Evolutionary conservation across 2,888 invertebrate species (phyloP).

Genomic region (Baronia brevicornis): DNA sequence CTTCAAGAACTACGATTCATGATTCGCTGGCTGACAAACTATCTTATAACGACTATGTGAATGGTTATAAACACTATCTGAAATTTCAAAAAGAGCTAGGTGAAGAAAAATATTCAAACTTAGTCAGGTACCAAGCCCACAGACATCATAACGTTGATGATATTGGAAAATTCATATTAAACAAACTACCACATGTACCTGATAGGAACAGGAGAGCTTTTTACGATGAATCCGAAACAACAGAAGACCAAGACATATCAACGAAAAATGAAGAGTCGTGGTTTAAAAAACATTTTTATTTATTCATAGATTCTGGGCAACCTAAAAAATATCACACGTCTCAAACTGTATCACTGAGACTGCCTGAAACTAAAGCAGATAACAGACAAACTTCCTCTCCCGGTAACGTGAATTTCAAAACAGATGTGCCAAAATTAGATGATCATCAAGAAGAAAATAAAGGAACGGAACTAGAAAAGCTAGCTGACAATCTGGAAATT

Average conservation of each 20-base stretch:
- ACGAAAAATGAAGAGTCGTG: slow-evolving; percentile 54
- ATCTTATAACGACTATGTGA: slow-evolving; percentile 49
- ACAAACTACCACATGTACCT: slow-evolving; percentile 47
- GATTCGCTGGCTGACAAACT: slow-evolving; percentile 43
- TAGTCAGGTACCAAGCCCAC: slow-evolving; percentile 56
- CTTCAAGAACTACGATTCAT: slow-evolving; percentile 27
- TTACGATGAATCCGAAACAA: slow-evolving; percentile 39
- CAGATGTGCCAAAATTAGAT: too few species aligned
- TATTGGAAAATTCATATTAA: slow-evolving; percentile 58
- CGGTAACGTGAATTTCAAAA: slow-evolving; percentile 2
- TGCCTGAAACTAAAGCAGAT: slow-evolving; percentile 19
- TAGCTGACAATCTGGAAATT: too few species aligned
- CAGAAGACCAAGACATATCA: slow-evolving; percentile 48
- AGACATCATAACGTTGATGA: slow-evolving; percentile 59
- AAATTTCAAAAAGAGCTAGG: slow-evolving; percentile 47
- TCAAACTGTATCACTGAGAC: slow-evolving; percentile 43
- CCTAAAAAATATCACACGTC: slow-evolving; percentile 47
- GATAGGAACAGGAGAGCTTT: slow-evolving; percentile 24
- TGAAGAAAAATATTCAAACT: slow-evolving; percentile 45
- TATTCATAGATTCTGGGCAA: slow-evolving; percentile 42
- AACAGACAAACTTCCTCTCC: neutral
- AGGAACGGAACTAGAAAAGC: too few species aligned
- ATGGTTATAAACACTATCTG: slow-evolving; percentile 56
- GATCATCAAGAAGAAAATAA: too few species aligned
- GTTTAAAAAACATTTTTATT: slow-evolving; percentile 55